A percentile compares a stretch with the other conserved stretches of the same genome.
Conservation (phyloP, 2,888 invertebrate genomes). For the Caenorhabditis sinica region DNA sequence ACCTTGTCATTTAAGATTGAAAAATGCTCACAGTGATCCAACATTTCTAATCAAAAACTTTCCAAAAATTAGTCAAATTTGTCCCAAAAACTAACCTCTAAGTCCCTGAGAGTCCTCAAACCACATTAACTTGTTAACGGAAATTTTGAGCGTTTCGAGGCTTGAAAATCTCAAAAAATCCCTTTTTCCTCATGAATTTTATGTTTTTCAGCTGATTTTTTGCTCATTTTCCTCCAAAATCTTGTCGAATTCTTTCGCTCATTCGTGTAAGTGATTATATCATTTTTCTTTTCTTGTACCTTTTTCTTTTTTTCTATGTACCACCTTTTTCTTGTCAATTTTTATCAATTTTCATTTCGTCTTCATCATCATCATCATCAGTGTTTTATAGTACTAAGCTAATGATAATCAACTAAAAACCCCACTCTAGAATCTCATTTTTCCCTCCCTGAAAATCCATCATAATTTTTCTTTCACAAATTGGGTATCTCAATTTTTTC, state of each 20-base stretch:
- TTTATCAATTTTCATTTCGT: not conserved
- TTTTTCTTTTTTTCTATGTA: not conserved
- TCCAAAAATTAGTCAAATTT: not conserved
- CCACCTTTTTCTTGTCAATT: not conserved
- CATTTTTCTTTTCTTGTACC: constrained; percentile 10
- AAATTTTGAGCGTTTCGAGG: too few species aligned
- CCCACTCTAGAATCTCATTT: constrained; percentile 8
- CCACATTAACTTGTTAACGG: too few species aligned
- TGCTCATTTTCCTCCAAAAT: not conserved
- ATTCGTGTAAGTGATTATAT: not conserved
- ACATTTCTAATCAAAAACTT: too few species aligned
- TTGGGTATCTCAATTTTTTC: constrained; percentile 44
- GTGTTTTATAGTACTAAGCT: not conserved
- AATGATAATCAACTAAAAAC: constrained; percentile 30
- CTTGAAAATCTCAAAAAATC: not conserved
- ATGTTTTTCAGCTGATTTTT: not conserved
- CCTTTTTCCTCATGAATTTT: not conserved
- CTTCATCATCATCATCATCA: not conserved
- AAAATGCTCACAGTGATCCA: not conserved
- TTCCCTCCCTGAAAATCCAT: not conserved
- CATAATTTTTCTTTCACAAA: constrained; percentile 2
- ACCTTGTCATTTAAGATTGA: too few species aligned
- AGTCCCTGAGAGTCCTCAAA: not conserved
- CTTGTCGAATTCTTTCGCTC: not conserved
- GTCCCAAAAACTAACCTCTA: not conserved